These are phyloP conservation scores for Ruditapes philippinarum DNA, from an alignment of 1,140 invertebrate genomes.

Conservation along the genomic window DNA sequence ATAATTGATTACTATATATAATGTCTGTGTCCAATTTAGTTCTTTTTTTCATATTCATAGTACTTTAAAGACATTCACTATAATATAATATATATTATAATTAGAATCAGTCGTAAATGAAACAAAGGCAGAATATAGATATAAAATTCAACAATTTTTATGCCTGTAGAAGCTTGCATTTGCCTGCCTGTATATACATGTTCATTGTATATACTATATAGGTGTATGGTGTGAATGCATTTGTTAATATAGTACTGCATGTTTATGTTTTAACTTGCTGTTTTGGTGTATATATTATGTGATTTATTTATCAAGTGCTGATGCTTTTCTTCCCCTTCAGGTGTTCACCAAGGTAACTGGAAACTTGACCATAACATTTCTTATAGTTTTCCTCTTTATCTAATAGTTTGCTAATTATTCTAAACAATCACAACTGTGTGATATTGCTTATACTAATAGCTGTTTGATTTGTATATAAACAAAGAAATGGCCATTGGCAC, in stretches of 20 bases:
- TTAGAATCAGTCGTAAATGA: no score
- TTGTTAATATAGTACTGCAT: background rate
- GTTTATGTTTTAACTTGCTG: background rate
- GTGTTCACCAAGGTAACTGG: conserved; percentile 50
- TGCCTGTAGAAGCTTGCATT: background rate
- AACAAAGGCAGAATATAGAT: no score
- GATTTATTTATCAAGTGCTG: background rate
- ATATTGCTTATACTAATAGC: conserved; percentile 12
- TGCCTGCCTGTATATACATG: background rate
- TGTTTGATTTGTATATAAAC: conserved; percentile 8
- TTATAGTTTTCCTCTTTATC: conserved; percentile 14
- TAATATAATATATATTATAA: no score
- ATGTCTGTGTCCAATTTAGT: no score
- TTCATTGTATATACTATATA: no score
- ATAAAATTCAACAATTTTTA: no score
- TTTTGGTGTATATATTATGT: conserved; percentile 19
- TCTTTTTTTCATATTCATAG: no score
- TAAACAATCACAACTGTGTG: background rate
- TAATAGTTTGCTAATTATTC: conserved; percentile 27
- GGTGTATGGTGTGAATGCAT: background rate
- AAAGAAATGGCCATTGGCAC: conserved; percentile 5
- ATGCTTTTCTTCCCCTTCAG: conserved; percentile 45
- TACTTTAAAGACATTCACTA: no score
- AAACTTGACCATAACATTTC: background rate
- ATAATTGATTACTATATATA: no score